Conservation (phyloP, 2,797 vertebrate genomes). For the Nannoperca australis region DNA sequence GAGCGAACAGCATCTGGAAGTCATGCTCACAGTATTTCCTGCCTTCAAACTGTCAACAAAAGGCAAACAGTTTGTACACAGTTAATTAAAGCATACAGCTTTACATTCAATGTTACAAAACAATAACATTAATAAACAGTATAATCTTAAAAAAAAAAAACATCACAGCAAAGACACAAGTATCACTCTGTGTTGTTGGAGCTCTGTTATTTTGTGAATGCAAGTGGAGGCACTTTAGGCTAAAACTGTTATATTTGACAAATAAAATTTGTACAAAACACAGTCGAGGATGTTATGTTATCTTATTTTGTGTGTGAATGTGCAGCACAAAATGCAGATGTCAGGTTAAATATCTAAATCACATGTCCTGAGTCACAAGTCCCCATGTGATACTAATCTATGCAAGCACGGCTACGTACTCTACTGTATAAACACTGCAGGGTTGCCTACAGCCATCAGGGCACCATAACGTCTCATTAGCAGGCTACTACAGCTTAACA, state of each 20-base stretch:
- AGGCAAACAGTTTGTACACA: slow-evolving; percentile 18
- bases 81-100: not conserved
- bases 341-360: slow-evolving; percentile 17
- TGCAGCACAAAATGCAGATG: slow-evolving; percentile 8
- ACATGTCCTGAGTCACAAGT: slow-evolving; percentile 15
- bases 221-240: too few species aligned
- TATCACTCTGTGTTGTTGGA: too few species aligned
- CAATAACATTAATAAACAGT: not conserved
- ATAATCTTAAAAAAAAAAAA: not conserved
- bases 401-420: not conserved
- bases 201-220: too few species aligned
- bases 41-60: slow-evolving; percentile 91
- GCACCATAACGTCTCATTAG: not conserved
- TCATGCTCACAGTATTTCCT: slow-evolving; percentile 99
- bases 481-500: not conserved
- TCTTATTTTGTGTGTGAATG: not conserved
- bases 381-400: slow-evolving; percentile 6
- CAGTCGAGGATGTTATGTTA: not conserved
- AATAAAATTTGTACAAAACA: not conserved
- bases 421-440: not conserved
- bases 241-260: too few species aligned
- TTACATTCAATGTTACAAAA: not conserved
- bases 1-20: slow-evolving; percentile 99
- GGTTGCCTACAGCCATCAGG: not conserved
- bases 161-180: not conserved